Evolutionary conservation across 2,888 invertebrate genomes (phyloP).

Genomic region (Dyspetes luteomarginatus): DNA sequence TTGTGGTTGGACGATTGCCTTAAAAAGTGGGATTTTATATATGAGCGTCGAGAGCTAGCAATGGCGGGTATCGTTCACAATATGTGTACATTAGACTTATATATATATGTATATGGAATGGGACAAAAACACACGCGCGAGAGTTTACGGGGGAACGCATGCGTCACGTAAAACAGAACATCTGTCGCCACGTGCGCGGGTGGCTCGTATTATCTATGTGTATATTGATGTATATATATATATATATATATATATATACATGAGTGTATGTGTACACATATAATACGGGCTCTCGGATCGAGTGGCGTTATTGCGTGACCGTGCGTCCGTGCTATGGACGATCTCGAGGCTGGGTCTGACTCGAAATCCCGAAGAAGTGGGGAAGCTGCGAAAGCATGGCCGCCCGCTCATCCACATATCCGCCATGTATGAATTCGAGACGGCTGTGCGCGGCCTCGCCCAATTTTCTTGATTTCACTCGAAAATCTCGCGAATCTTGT

Average conservation of each 20-base stretch:
- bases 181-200: slow-evolving; percentile 79
- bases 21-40: not conserved
- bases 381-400: slow-evolving; percentile 76
- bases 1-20: slow-evolving; percentile 33
- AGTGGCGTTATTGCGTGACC: slow-evolving; percentile 45
- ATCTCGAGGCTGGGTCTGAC: slow-evolving; percentile 6
- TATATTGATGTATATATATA: not conserved
- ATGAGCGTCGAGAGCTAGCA: slow-evolving; percentile 6
- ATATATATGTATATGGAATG: too few species aligned
- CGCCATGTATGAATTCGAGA: slow-evolving; percentile 72
- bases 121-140: not conserved
- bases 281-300: not conserved
- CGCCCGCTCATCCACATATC: slow-evolving; percentile 66
- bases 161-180: slow-evolving; percentile 74
- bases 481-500: not conserved
- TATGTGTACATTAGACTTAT: not conserved
- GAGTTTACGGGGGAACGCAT: slow-evolving; percentile 66
- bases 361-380: slow-evolving; percentile 69
- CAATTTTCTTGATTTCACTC: not conserved
- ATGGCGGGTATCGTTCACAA: slow-evolving; percentile 27
- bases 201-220: slow-evolving; percentile 56
- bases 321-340: slow-evolving; percentile 12
- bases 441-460: not conserved
- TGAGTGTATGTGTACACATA: not conserved
- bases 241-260: not conserved